These are phyloP conservation scores for Caenorhabditis sp. DNA, from an alignment of 2,888 invertebrate species.

Conservation along the genomic window DNA sequence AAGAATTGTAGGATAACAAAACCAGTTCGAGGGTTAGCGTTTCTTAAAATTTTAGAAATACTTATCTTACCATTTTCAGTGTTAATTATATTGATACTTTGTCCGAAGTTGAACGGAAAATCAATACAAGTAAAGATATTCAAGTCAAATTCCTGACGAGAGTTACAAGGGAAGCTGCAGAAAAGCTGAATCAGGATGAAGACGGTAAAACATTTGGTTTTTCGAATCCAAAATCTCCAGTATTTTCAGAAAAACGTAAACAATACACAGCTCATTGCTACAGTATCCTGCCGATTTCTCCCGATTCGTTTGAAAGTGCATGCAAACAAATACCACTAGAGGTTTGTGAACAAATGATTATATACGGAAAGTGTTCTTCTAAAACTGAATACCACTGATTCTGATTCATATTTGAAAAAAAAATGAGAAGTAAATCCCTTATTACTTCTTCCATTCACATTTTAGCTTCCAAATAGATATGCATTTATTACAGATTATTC, in stretches of 20 bases:
- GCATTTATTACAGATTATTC: conserved; percentile 24
- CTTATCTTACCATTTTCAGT: too few species aligned
- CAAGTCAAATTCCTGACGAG: conserved; percentile 47
- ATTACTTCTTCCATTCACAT: too few species aligned
- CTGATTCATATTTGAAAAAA: too few species aligned
- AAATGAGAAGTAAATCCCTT: too few species aligned
- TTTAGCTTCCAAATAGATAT: too few species aligned
- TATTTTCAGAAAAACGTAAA: conserved; percentile 54
- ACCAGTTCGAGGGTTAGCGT: conserved; percentile 41
- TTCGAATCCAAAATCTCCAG: neutral
- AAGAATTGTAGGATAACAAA: conserved; percentile 73
- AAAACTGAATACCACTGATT: too few species aligned
- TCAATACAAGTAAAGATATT: conserved; percentile 49
- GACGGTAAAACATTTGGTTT: conserved; percentile 62
- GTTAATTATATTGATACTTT: conserved; percentile 32
- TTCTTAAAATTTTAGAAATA: too few species aligned
- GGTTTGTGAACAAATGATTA: too few species aligned
- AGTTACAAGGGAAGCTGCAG: conserved; percentile 48
- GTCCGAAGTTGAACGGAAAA: conserved; percentile 31
- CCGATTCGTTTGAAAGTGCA: conserved; percentile 28
- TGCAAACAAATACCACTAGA: conserved; percentile 25
- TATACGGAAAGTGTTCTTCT: too few species aligned
- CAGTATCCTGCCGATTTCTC: conserved; percentile 55
- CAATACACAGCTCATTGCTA: conserved; percentile 67
- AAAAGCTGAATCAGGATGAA: conserved; percentile 60